A percentile compares a stretch with the other conserved stretches of the same genome.
Evolutionary conservation across 64 coral and sea anemone genomes (phyloP).

Genomic region (Stichodactyla mertensii): DNA sequence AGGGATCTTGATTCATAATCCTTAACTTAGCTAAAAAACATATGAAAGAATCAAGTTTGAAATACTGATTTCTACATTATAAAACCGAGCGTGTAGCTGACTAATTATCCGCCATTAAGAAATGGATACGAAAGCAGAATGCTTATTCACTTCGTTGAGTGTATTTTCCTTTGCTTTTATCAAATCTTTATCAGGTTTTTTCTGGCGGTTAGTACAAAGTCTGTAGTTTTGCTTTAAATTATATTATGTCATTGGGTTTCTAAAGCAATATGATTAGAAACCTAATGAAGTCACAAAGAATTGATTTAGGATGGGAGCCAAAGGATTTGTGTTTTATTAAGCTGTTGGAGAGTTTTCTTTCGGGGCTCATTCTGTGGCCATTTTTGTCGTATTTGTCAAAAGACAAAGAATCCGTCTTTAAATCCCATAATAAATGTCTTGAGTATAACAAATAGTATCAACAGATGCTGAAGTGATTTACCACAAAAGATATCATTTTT

Average conservation of each 20-base stretch:
- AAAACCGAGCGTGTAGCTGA: too few relatives aligned
- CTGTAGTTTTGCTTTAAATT: background rate
- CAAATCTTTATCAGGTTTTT: background rate
- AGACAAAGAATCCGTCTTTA: background rate
- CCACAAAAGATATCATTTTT: background rate
- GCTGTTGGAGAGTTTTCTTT: background rate
- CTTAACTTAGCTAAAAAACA: too few relatives aligned
- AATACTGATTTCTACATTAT: too few relatives aligned
- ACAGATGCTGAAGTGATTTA: background rate
- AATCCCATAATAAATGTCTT: background rate
- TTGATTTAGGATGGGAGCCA: background rate
- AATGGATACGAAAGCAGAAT: background rate
- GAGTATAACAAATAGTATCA: background rate
- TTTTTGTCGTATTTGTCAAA: background rate
- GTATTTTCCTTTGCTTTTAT: background rate
- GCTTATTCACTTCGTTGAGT: background rate
- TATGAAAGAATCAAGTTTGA: too few relatives aligned
- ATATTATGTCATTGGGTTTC: background rate
- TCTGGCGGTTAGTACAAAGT: background rate
- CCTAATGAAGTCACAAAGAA: background rate
- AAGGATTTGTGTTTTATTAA: background rate
- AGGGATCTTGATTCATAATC: too few relatives aligned
- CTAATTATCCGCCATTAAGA: too few relatives aligned
- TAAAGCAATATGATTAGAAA: background rate
- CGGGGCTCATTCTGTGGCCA: background rate